phyloP scores from a whole-genome alignment of 2,113 vertebrate genomes.

The Vireo altiloquus region DNA sequence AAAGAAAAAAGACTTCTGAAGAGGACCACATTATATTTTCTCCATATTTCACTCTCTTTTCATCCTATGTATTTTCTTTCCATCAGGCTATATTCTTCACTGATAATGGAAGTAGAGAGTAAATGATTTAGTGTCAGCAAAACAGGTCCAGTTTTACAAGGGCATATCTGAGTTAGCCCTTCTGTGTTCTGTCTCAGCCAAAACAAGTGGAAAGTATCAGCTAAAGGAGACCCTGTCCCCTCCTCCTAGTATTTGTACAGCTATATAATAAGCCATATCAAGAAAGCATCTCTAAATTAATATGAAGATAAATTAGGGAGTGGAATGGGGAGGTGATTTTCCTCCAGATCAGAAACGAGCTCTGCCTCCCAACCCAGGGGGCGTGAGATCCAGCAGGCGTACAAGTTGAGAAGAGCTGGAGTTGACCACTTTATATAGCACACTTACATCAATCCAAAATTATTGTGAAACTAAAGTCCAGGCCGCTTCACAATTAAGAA shows the following conservation, averaged over 20 bases:
- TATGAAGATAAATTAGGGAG: not conserved
- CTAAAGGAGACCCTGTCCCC: not conserved
- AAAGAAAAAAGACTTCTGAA: not conserved
- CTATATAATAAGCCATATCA: not conserved
- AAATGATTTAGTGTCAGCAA: not conserved
- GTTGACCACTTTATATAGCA: not conserved
- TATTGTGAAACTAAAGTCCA: not conserved
- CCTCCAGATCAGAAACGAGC: not conserved
- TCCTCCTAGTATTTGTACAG: not conserved
- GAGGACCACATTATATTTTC: not conserved
- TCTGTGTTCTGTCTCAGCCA: not conserved
- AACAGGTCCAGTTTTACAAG: not conserved
- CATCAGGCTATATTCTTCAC: not conserved
- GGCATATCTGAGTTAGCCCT: not conserved
- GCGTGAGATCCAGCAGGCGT: fast-evolving
- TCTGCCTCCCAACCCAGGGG: not conserved
- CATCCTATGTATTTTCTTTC: not conserved
- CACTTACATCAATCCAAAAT: not conserved
- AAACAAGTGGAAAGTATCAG: not conserved
- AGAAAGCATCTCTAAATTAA: not conserved
- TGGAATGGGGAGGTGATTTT: not conserved
- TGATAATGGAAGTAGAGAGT: not conserved
- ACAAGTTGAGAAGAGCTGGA: not conserved
- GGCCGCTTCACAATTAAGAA: not conserved
- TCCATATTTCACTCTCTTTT: not conserved